Percentiles rank a stretch among this genome's conserved stretches.
Conservation (phyloP, 92 coral and sea anemone species). For the Muricea muricata region DNA sequence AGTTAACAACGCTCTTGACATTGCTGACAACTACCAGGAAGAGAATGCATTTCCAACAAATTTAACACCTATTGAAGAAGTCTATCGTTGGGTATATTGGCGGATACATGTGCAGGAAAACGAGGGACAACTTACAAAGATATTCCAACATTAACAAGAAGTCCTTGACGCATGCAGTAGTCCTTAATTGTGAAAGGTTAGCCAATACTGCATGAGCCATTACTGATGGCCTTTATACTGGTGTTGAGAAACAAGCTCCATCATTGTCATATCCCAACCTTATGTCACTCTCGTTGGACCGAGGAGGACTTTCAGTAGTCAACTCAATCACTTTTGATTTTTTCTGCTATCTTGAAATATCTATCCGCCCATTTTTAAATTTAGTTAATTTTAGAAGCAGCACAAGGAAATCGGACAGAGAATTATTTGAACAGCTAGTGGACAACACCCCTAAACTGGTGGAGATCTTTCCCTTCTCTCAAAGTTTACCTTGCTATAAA, state of each 20-base stretch:
- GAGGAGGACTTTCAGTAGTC: constrained; percentile 58
- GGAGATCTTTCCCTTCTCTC: background rate
- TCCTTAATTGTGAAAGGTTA: background rate
- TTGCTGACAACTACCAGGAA: constrained; percentile 5
- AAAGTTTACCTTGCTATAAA: too few relatives aligned
- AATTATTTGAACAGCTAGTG: constrained; percentile 45
- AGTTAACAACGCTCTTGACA: background rate
- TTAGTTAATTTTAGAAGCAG: constrained; percentile 43
- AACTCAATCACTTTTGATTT: constrained; percentile 23
- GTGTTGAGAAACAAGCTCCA: constrained; percentile 16
- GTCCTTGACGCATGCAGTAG: background rate
- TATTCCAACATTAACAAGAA: background rate
- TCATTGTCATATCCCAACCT: constrained; percentile 54
- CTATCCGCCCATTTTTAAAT: constrained; percentile 51
- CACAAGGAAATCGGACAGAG: constrained; percentile 38
- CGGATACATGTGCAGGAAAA: constrained; percentile 61
- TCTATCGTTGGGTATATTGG: constrained; percentile 47
- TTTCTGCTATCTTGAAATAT: constrained; percentile 53
- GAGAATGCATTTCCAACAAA: constrained; percentile 11
- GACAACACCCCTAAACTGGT: constrained; percentile 23
- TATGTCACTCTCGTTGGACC: constrained; percentile 37
- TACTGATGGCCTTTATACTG: background rate
- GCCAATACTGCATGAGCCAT: background rate
- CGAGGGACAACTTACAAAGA: constrained; percentile 48
- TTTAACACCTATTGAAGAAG: too few relatives aligned